Evolutionary conservation across 1,140 invertebrate genomes (phyloP), one percentile per base, ranked within the genome.

Genomic region (Halictus rubicundus): DNA sequence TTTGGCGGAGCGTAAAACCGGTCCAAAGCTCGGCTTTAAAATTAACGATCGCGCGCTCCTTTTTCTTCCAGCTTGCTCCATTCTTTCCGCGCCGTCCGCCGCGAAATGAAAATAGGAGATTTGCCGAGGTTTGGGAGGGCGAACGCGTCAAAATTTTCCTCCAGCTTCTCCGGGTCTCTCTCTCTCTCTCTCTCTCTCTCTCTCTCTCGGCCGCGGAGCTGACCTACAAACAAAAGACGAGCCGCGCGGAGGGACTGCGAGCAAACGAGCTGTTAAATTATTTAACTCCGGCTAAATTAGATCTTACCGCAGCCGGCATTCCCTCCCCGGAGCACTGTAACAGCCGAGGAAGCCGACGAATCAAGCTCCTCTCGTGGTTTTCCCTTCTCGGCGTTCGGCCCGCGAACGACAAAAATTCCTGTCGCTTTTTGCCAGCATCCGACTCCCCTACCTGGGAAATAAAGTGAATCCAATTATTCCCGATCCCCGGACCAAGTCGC

Each of bases 271-370:
- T 87, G 85, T 88, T 88, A 85, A 81, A 88, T 89, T 89, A 88
- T 89, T 88, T 87, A 89, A 83, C 80, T 79, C 66, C 60, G 63
- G 61, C 59, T 39, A 88, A 88, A 89, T 89, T 88, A 85, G 83
- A 83, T 85, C 78, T 81, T 80, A 73, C 68, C 77, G 61, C 27
- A 32, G n/a, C 54, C 23, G 25, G 5, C 32, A 32, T 32, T 32
- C 32, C 5, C 32, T 32, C 32, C 32, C 32, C 32, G 32, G 32
- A 32, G 32, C 32, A 32, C 32, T 32, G 32, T 32, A 32, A 59
- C 27, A 32, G n/a, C 54, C 23, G 25, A 4, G 4, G 19, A 54
- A 14, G 42, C 19, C 19, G 9, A 42, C 19, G n/a, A 49, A 49
- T 12, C 42, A 46, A 14, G 10, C 49, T 5, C 32, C 21, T 8